Percentiles rank a stretch among this genome's conserved stretches.
Evolutionary conservation across 2,797 vertebrate genomes (phyloP).

Genomic region (Xyrichtys novacula): DNA sequence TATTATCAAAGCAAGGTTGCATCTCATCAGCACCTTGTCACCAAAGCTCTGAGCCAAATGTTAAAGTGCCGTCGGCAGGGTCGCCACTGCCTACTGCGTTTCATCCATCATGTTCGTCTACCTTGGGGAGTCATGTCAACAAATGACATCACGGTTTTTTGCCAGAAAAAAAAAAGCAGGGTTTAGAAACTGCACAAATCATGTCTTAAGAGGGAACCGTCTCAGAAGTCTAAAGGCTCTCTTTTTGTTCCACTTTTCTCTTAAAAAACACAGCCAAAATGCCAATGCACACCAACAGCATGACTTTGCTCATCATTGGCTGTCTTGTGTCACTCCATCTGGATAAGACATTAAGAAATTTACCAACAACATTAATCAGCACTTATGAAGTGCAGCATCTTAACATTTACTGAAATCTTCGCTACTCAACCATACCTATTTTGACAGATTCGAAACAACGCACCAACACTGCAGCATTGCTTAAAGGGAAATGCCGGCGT

Average conservation of each 20-base stretch:
- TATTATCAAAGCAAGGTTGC: conserved; percentile 54
- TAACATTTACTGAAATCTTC: no score
- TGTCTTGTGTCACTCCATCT: neutral
- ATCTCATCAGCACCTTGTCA: conserved; percentile 70
- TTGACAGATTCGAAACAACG: no score
- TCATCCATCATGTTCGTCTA: conserved; percentile 54
- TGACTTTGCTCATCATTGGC: neutral
- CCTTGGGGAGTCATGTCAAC: conserved; percentile 43
- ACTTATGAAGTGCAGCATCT: neutral
- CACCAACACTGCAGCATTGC: no score
- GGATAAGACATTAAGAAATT: neutral
- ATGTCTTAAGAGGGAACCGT: neutral
- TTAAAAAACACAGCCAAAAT: neutral
- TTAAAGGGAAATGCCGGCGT: no score
- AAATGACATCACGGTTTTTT: conserved; percentile 25
- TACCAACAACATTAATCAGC: neutral
- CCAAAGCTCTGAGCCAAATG: conserved; percentile 53
- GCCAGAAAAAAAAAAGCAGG: neutral
- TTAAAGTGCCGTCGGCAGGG: conserved; percentile 62
- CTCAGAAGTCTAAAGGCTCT: neutral
- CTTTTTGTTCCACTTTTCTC: neutral
- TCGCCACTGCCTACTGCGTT: conserved; percentile 48
- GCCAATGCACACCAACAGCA: neutral
- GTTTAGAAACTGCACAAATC: conserved; percentile 22
- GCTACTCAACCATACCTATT: no score